Conservation (phyloP, 2,888 invertebrate genomes). For the Pristionchus exspectatus region DNA sequence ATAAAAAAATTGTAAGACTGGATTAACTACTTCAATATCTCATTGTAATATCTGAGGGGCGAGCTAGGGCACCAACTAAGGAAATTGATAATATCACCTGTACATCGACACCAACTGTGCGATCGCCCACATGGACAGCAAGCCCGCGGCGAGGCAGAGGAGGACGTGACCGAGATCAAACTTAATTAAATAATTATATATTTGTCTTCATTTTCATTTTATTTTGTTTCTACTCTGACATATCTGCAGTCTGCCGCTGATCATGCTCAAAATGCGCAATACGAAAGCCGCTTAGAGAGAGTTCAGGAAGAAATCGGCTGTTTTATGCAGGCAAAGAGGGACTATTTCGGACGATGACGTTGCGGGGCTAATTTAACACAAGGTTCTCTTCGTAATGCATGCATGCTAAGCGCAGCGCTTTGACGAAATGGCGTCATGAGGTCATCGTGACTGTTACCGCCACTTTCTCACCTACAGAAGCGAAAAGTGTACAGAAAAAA, state of each 20-base stretch:
- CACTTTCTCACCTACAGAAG: no score
- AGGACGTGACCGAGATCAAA: conserved; percentile 15
- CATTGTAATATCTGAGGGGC: no score
- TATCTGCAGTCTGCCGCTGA: neutral
- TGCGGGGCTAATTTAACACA: neutral
- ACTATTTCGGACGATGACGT: neutral
- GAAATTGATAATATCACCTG: neutral
- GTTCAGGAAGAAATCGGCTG: neutral
- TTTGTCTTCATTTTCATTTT: neutral
- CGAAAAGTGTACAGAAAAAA: no score
- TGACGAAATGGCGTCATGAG: neutral
- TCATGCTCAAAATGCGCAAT: neutral
- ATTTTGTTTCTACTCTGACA: neutral
- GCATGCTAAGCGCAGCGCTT: neutral
- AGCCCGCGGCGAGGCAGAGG: neutral
- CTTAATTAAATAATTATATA: conserved; percentile 11
- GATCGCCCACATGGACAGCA: conserved; percentile 5
- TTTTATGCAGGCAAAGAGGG: neutral
- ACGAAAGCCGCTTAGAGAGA: neutral
- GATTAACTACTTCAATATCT: no score
- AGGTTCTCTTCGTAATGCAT: neutral
- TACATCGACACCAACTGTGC: conserved; percentile 15
- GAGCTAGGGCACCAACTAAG: neutral
- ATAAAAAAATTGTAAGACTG: no score
- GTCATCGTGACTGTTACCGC: no score